phyloP scores from a whole-genome alignment of 2,113 vertebrate species.

The Numenius arquata region DNA sequence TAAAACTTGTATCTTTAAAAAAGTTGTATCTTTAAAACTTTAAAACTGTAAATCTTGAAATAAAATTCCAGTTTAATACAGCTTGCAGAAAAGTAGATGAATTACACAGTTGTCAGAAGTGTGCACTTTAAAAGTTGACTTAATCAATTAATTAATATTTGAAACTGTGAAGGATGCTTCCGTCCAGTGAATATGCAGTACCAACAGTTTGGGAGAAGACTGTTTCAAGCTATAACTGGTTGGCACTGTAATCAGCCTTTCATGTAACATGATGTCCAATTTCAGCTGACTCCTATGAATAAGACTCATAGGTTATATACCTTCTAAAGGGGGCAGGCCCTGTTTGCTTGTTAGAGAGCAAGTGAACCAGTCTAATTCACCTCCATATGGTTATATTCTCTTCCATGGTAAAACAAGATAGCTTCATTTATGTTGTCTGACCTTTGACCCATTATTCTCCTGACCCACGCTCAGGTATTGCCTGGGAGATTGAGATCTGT shows the following conservation, averaged over 20 bases:
- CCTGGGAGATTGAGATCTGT: not conserved
- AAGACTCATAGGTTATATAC: not conserved
- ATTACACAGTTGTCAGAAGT: not conserved
- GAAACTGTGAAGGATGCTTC: not conserved
- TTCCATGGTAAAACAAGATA: not conserved
- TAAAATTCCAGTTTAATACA: not conserved
- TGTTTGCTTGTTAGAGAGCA: not conserved
- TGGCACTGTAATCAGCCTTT: not conserved
- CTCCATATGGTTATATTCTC: not conserved
- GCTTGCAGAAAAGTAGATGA: not conserved
- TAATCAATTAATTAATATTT: not conserved
- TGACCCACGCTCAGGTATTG: accelerated
- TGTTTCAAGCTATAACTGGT: not conserved
- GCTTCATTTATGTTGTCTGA: not conserved
- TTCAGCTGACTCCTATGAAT: not conserved
- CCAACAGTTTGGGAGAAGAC: not conserved
- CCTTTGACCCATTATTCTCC: not conserved
- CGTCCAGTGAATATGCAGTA: not conserved
- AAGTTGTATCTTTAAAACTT: not conserved
- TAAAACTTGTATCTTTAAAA: too few species aligned
- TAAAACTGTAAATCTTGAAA: not conserved
- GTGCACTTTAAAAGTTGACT: not conserved
- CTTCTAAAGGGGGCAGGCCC: not conserved
- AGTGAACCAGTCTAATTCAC: not conserved
- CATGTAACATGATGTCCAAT: not conserved